Evolutionary conservation across 2,113 vertebrate species (phyloP).

Genomic region (Hippolais icterina): DNA sequence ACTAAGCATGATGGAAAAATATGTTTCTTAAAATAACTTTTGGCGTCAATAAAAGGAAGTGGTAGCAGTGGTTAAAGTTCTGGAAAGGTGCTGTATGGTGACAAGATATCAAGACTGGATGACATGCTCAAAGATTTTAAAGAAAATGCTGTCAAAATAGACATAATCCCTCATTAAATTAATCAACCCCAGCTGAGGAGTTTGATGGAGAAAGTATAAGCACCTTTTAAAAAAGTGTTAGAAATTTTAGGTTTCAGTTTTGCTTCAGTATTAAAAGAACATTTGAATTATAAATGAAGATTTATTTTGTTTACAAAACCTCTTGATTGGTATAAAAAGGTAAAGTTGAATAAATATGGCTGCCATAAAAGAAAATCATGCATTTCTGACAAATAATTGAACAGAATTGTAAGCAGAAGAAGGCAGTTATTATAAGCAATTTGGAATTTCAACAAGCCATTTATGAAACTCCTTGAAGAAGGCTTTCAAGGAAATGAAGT

Average conservation of each 20-base stretch:
- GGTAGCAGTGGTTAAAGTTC: not conserved
- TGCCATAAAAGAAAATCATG: not conserved
- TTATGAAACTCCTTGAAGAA: constrained; percentile 11
- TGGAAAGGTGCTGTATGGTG: constrained; percentile 1
- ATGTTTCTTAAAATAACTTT: constrained; percentile 35
- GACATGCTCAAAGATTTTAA: constrained; percentile 37
- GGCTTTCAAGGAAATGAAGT: constrained; percentile 28
- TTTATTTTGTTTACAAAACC: constrained; percentile 27
- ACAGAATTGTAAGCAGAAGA: not conserved
- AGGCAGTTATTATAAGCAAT: constrained; percentile 6
- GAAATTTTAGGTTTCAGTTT: not conserved
- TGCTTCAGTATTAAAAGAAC: not conserved
- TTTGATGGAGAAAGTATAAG: constrained; percentile 30
- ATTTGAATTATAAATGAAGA: not conserved
- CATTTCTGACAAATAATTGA: not conserved
- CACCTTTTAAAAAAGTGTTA: not conserved
- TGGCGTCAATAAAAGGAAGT: not conserved
- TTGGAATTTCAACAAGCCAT: constrained; percentile 7
- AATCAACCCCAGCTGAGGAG: constrained; percentile 17
- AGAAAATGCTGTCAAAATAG: constrained; percentile 54
- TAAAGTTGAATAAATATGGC: not conserved
- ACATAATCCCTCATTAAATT: constrained; percentile 56
- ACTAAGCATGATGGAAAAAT: constrained; percentile 12
- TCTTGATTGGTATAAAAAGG: not conserved
- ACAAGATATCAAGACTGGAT: constrained; percentile 28